Evolutionary conservation across 2,797 vertebrate genomes (phyloP), one percentile per base, ranked within the genome.

Genomic region (Poecilia wingei): DNA sequence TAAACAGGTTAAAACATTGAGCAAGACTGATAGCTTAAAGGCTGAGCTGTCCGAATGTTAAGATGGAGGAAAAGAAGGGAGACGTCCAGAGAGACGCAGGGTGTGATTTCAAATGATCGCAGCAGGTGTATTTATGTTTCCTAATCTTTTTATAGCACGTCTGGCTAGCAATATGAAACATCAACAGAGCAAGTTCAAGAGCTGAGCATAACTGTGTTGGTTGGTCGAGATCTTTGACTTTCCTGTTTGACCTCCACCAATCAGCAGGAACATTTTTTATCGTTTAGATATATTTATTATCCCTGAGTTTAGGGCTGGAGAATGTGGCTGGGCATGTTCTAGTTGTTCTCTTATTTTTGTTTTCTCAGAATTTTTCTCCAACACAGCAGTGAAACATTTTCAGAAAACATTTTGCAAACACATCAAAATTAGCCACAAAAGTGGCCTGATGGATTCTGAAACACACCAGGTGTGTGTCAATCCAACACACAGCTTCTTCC

Each of bases 81-180:
- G 31, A 72, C 71, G 46, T 20, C 33, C 79, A 66, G 7, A 8
- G 68, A 46, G 25, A n/a, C 13, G n/a, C 6, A 70, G 68, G 3
- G 25, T 45, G 43, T 28, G 8, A 46, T 46, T 70, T 70, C 25
- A 28, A n/a, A 70, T 45, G 43, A 46, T 70, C 14, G 78, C 43
- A 87, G 83, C 81, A 82, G 74, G 72, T 82, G 82, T 22, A 55
- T 28, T 14, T 33, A 77, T 83, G 66, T 79, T 70, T 81, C 16
- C 14, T 3, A 70, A 76, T 82, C 82, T 92, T 92, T 92, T 91
- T 86, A 87, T 93, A 91, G 77, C 28, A 57, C 49, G n/a, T 66
- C 53, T 82, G 78, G 85, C 69, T 79, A 51, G 69, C 64, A 84
- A 59, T 76, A 81, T 43, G 51, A 82, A 78, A 77, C 59, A 78